Base-by-base conservation (phyloP, 2,888 invertebrate genomes). In the Disparrhopalites patrizii region DNA sequence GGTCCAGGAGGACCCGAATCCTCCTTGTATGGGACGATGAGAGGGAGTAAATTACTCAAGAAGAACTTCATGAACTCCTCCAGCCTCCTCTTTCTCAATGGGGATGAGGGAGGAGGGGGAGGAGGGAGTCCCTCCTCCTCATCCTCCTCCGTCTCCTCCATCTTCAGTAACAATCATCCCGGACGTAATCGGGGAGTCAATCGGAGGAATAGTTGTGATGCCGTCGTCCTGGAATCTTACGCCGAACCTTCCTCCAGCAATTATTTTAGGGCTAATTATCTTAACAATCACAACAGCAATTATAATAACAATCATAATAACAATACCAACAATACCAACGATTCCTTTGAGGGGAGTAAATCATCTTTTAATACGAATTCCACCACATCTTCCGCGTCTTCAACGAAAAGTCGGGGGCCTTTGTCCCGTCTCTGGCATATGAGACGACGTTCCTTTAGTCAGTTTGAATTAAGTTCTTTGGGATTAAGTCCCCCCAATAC, bases 351-450 rank as follows among this genome's bases (percentile, higher is more conserved):
- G 64, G 65, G 73, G 62, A 70, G 68, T 57, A 71, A 71, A 50
- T n/a, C n/a, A n/a, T n/a, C n/a, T n/a, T n/a, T n/a, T n/a, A n/a
- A n/a, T n/a, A n/a, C n/a, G n/a, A n/a, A n/a, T n/a, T n/a, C n/a
- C n/a, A n/a, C n/a, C n/a, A n/a, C n/a, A n/a, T 71, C 71, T 66
- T 68, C 73, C 61, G 71, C 71, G 58, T 71, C 71, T 25, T 73
- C 71, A 51, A 70, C 68, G 27, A 71, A 71, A 62, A 73, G 70
- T 56, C 57, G 70, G 38, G 66, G 73, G 61, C 71, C 71, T 61
- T 66, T 73, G 56, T 71, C 73, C 28, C 60, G 71, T 23, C 62
- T 73, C 15, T 73, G 73, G 73, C 73, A 73, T 57, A 70, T 73
- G 73, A 61, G 71, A 63, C 66, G 71, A 52, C 62, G 71, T 47